Conservation (phyloP, 2,888 invertebrate species). For the Julus scanicus region DNA sequence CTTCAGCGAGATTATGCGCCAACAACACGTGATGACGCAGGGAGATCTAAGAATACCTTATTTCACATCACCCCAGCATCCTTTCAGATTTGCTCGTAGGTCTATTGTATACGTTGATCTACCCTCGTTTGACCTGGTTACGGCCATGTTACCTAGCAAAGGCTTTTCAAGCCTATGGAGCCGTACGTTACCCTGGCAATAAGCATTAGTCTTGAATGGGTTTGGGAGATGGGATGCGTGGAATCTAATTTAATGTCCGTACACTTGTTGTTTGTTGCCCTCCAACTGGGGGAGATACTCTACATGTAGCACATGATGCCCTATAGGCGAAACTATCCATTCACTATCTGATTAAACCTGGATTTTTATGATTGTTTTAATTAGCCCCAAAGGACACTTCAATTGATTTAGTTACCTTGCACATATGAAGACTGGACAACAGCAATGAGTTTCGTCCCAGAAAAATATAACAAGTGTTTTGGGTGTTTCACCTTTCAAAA, state of each 20-base stretch:
- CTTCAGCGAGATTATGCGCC: background rate
- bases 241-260: background rate
- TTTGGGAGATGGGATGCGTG: background rate
- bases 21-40: background rate
- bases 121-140: background rate
- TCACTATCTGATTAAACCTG: too few species aligned
- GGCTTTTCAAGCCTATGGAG: background rate
- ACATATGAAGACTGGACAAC: too few species aligned
- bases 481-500: too few species aligned
- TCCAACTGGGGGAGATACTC: background rate
- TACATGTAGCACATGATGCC: too few species aligned
- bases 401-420: too few species aligned
- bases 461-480: too few species aligned
- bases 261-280: background rate
- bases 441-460: too few species aligned
- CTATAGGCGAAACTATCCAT: too few species aligned
- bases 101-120: background rate
- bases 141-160: constrained; percentile 2
- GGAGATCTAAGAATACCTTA: background rate
- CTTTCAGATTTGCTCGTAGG: background rate
- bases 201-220: background rate
- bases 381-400: too few species aligned
- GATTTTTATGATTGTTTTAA: too few species aligned
- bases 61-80: background rate
- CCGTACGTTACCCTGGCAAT: background rate